phyloP scores from a whole-genome alignment of 2,113 vertebrate genomes.

The Centrocercus urophasianus region DNA sequence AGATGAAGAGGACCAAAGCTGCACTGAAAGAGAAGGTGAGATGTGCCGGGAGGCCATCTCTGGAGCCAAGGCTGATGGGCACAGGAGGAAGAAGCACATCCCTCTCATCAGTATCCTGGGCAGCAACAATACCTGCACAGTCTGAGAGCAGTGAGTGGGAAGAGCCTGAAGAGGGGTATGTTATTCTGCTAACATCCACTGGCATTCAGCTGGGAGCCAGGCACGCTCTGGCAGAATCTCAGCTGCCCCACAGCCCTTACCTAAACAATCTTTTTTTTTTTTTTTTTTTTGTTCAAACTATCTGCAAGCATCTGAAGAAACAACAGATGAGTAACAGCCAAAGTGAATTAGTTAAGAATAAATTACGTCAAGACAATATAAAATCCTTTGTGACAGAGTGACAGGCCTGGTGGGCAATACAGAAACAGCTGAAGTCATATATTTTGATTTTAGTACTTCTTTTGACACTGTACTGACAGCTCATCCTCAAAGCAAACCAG shows the following conservation, averaged over 20 bases:
- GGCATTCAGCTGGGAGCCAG: background rate
- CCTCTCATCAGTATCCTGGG: background rate
- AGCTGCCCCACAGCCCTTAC: background rate
- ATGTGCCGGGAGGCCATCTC: background rate
- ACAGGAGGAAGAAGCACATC: background rate
- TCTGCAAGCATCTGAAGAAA: background rate
- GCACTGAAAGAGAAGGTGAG: background rate
- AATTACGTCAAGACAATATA: slow-evolving; percentile 22
- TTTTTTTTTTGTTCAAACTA: background rate
- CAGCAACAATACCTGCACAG: background rate
- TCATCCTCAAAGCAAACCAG: background rate
- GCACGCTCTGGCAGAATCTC: background rate
- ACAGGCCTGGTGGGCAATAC: background rate
- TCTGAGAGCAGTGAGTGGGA: background rate
- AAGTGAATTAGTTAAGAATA: slow-evolving; percentile 36
- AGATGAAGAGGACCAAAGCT: slow-evolving; percentile 14
- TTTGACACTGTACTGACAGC: background rate
- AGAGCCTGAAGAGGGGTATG: background rate
- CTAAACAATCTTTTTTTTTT: background rate
- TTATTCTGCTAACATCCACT: background rate
- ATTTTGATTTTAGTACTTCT: slow-evolving; percentile 30
- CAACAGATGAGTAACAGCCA: background rate
- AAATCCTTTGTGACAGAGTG: slow-evolving; percentile 20
- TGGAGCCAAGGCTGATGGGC: background rate
- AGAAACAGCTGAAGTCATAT: slow-evolving; percentile 14